Evolutionary conservation across 2,888 invertebrate species (phyloP).

Genomic region (Pammene fasciana): DNA sequence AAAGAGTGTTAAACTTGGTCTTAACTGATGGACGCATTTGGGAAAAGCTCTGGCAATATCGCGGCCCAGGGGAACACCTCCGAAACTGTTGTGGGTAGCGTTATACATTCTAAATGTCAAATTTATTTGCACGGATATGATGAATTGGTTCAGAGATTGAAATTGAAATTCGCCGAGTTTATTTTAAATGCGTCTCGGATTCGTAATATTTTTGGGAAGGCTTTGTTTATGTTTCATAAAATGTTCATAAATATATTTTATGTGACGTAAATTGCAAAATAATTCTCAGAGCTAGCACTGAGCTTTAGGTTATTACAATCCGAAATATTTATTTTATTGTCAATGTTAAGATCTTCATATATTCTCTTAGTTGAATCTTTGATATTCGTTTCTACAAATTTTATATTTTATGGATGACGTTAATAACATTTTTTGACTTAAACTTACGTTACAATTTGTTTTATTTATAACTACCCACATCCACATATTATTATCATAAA

Average conservation of each 20-base stretch:
- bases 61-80: conserved; percentile 48
- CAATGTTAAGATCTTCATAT: neutral
- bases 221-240: conserved; percentile 1
- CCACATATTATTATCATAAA: too few relatives aligned
- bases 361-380: neutral
- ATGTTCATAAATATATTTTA: neutral
- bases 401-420: too few relatives aligned
- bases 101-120: conserved; percentile 32
- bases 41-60: conserved; percentile 54
- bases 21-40: conserved; percentile 66
- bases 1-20: conserved; percentile 75
- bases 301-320: conserved; percentile 1
- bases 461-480: too few relatives aligned
- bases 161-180: conserved; percentile 18
- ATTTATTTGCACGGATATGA: conserved; percentile 32
- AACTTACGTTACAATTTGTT: too few relatives aligned
- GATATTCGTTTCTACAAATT: too few relatives aligned
- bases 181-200: conserved; percentile 15
- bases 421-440: too few relatives aligned
- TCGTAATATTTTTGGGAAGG: neutral
- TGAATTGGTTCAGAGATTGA: conserved; percentile 15
- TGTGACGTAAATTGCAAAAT: neutral
- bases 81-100: conserved; percentile 43
- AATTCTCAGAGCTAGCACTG: neutral
- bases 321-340: neutral